Evolutionary conservation across 2,888 invertebrate species (phyloP).

Genomic region (Lingula anatina): DNA sequence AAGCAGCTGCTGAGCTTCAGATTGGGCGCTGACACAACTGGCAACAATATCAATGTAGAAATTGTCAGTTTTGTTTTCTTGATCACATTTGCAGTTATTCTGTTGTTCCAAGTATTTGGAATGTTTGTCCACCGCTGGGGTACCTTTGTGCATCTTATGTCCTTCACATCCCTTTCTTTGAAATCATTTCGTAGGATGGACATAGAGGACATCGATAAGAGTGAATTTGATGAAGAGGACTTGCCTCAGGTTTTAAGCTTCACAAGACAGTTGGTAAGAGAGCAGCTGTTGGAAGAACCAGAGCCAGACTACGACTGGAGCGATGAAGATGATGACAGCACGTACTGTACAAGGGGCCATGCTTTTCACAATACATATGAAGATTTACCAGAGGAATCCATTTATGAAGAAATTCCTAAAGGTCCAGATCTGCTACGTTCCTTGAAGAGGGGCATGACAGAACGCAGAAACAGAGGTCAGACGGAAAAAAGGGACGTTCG

Average conservation of each 20-base stretch:
- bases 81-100: constrained; percentile 31
- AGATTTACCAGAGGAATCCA: constrained; percentile 15
- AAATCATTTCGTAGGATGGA: too few species aligned
- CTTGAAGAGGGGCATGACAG: constrained; percentile 33
- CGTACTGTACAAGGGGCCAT: background rate
- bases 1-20: too few species aligned
- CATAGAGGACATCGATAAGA: constrained; percentile 40
- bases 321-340: constrained; percentile 2
- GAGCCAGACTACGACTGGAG: constrained; percentile 32
- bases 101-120: constrained; percentile 32
- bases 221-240: constrained; percentile 32
- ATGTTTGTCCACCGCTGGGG: constrained; percentile 43
- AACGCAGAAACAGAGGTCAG: constrained; percentile 28
- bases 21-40: too few species aligned
- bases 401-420: too few species aligned
- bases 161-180: constrained; percentile 28
- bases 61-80: constrained; percentile 16
- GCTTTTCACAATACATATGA: too few species aligned
- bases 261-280: constrained; percentile 32
- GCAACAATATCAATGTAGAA: too few species aligned
- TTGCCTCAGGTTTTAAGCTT: constrained; percentile 37
- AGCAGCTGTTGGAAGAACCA: constrained; percentile 32
- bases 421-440: constrained; percentile 32
- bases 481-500: constrained; percentile 18
- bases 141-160: constrained; percentile 42